These are phyloP conservation scores for Protaetia brevitarsis DNA, from an alignment of 1,140 invertebrate species.

Conservation along the genomic window DNA sequence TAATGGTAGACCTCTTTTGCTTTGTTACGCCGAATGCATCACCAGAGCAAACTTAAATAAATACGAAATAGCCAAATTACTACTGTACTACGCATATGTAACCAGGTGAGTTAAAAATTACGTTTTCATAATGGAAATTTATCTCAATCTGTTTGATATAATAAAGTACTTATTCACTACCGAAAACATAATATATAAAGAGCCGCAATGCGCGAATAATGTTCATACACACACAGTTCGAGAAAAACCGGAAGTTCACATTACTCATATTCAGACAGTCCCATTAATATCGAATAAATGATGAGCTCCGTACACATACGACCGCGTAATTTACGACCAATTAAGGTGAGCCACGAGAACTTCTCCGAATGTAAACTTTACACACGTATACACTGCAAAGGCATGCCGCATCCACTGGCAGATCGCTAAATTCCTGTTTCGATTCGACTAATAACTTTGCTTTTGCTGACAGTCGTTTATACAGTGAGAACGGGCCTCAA, in stretches of 20 bases:
- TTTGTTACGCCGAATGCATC: constrained; percentile 54
- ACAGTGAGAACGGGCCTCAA: no score
- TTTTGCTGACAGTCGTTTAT: no score
- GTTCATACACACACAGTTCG: not conserved
- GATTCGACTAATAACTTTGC: no score
- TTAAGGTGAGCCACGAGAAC: not conserved
- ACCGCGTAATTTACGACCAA: constrained; percentile 1
- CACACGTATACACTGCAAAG: not conserved
- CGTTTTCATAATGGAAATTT: no score
- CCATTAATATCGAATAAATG: constrained; percentile 3
- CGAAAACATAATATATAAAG: no score
- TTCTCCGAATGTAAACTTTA: not conserved
- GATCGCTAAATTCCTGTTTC: no score
- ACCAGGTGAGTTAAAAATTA: constrained; percentile 57
- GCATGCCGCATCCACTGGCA: not conserved
- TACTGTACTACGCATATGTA: constrained; percentile 57
- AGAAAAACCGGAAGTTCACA: not conserved
- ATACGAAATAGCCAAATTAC: constrained; percentile 55
- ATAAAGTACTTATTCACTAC: no score
- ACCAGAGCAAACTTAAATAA: constrained; percentile 52
- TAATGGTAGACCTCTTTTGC: constrained; percentile 53
- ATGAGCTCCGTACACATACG: not conserved
- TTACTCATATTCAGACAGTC: constrained; percentile 12
- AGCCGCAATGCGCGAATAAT: no score
- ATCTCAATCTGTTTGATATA: no score